Conservation (phyloP, 2,888 invertebrate genomes). For the Scaptomyza cyrtandrae region DNA sequence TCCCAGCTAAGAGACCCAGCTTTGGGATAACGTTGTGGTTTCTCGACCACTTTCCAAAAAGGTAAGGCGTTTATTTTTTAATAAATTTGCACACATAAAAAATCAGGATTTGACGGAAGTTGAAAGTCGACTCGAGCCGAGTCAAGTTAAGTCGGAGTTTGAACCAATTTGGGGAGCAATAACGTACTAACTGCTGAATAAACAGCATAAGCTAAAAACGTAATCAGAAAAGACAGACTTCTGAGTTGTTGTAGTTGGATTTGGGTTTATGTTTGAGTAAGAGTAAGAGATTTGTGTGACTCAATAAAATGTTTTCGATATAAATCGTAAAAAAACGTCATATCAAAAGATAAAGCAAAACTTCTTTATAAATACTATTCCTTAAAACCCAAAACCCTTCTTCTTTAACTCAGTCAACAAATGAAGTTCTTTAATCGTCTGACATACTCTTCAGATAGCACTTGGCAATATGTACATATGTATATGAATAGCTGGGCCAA, state of each 20-base stretch:
- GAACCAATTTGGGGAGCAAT: constrained; percentile 2
- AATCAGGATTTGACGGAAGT: constrained; percentile 10
- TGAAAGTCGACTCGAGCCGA: background rate
- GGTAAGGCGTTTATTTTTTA: constrained; percentile 66
- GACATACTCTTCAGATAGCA: background rate
- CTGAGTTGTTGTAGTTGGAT: background rate
- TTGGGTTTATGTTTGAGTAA: no score
- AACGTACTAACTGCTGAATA: background rate
- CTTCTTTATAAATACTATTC: no score
- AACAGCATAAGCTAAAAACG: background rate
- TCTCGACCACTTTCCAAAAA: background rate
- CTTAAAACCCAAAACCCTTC: no score
- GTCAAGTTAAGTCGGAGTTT: background rate
- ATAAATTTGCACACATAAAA: constrained; percentile 68
- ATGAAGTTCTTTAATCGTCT: no score
- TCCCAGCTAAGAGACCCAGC: constrained; percentile 10
- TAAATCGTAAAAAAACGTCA: background rate
- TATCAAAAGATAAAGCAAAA: no score
- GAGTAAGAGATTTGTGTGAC: no score
- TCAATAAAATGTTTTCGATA: background rate
- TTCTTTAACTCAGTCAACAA: no score
- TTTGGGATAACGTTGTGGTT: constrained; percentile 20
- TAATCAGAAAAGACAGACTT: no score
- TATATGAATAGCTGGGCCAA: background rate
- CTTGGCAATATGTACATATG: background rate